phyloP scores from a whole-genome alignment of 2,888 invertebrate species.

The Scrobipalpa atriplicella region DNA sequence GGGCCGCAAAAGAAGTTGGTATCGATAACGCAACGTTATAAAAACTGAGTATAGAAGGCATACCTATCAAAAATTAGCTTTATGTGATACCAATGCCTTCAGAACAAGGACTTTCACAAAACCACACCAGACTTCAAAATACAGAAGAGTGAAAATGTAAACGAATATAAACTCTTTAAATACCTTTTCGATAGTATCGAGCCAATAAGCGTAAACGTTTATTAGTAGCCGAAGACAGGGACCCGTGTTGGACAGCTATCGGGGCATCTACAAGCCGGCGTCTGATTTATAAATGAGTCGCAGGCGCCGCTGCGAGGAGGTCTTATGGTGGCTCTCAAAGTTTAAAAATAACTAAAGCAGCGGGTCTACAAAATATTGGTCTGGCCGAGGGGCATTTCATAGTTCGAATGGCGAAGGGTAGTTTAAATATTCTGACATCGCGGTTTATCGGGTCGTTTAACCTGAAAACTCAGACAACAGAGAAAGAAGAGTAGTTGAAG shows the following conservation, averaged over 20 bases:
- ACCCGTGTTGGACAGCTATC: constrained; percentile 66
- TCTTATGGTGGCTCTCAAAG: constrained; percentile 57
- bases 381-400: too few relatives aligned
- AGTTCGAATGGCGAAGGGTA: too few relatives aligned
- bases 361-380: too few relatives aligned
- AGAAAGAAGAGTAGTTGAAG: constrained; percentile 48
- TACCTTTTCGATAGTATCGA: constrained; percentile 29
- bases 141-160: background rate
- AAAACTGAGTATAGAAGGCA: too few relatives aligned
- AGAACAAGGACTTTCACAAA: background rate
- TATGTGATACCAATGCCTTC: too few relatives aligned
- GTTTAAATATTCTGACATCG: too few relatives aligned
- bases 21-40: too few relatives aligned
- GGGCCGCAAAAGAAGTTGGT: too few relatives aligned
- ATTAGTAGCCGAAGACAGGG: constrained; percentile 56
- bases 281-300: constrained; percentile 67
- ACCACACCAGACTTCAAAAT: background rate
- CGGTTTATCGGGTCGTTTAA: background rate
- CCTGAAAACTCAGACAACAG: too few relatives aligned
- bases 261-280: constrained; percentile 68
- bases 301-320: constrained; percentile 64
- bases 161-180: constrained; percentile 35
- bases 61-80: too few relatives aligned
- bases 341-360: constrained; percentile 31
- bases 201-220: constrained; percentile 58